phyloP scores from a whole-genome alignment of 1,140 invertebrate species.

The Drosophila gunungcola region DNA sequence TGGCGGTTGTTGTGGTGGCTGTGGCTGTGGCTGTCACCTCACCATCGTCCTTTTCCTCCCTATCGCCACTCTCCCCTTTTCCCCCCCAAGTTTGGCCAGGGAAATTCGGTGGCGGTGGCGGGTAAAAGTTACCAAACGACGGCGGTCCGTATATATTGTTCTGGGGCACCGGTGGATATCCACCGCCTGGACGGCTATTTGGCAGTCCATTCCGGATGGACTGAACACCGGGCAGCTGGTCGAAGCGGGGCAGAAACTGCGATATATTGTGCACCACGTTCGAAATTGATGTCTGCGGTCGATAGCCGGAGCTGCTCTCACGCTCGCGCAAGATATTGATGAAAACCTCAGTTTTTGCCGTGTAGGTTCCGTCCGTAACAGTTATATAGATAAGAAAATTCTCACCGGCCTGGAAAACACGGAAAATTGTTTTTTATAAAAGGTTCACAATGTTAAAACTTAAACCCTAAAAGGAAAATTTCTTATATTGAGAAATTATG shows the following conservation, averaged over 20 bases:
- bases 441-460: too few species aligned
- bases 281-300: constrained; percentile 66
- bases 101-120: constrained; percentile 14
- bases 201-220: constrained; percentile 68
- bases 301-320: constrained; percentile 53
- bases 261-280: constrained; percentile 79
- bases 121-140: constrained; percentile 51
- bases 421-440: constrained; percentile 4
- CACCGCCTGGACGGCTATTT: constrained; percentile 44
- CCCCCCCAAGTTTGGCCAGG: not conserved
- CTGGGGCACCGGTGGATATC: constrained; percentile 48
- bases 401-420: constrained; percentile 87
- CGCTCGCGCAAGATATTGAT: constrained; percentile 86
- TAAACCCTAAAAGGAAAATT: too few species aligned
- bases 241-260: constrained; percentile 68
- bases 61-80: constrained; percentile 1
- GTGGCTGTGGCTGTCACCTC: constrained; percentile 5
- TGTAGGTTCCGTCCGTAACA: constrained; percentile 88
- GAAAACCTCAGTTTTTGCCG: constrained; percentile 90
- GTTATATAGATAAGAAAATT: constrained; percentile 90
- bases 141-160: constrained; percentile 42
- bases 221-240: constrained; percentile 67
- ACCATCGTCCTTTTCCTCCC: not conserved
- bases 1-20: constrained; percentile 1
- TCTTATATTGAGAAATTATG: too few species aligned